Conservation (phyloP, 2,113 vertebrate species). For the Myotis brandtii region DNA sequence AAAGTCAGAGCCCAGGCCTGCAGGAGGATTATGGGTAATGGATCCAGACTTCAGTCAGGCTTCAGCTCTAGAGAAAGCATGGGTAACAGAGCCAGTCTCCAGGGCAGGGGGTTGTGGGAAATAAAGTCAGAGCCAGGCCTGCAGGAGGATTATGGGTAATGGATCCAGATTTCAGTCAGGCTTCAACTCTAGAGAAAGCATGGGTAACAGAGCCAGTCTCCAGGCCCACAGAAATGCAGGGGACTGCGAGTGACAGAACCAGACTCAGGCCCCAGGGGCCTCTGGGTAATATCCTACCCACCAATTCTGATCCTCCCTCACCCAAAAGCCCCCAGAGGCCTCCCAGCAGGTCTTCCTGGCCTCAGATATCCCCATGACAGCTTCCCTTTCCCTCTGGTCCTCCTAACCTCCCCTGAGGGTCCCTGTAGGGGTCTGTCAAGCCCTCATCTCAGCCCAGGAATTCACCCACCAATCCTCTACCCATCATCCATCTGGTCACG, state of each 20-base stretch:
- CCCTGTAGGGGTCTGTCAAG: neutral
- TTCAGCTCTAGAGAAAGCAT: neutral
- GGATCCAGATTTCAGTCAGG: neutral
- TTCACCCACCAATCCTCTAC: neutral
- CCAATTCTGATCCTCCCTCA: neutral
- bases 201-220: neutral
- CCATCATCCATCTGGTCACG: neutral
- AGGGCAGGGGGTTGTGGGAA: neutral
- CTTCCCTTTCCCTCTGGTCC: neutral
- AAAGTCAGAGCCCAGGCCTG: constrained; percentile 2
- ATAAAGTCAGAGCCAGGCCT: constrained; percentile 3
- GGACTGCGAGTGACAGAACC: neutral
- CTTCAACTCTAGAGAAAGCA: neutral
- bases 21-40: neutral
- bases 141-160: neutral
- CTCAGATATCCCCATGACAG: no score
- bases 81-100: neutral
- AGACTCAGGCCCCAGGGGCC: neutral
- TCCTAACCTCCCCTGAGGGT: neutral
- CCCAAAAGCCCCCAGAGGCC: neutral
- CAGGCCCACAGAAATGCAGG: neutral
- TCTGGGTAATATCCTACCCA: neutral
- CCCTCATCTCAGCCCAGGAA: neutral
- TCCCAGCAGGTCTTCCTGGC: neutral
- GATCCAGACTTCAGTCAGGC: neutral